Evolutionary conservation across 2,113 vertebrate genomes (phyloP).

Genomic region (Mastomys natalensis): DNA sequence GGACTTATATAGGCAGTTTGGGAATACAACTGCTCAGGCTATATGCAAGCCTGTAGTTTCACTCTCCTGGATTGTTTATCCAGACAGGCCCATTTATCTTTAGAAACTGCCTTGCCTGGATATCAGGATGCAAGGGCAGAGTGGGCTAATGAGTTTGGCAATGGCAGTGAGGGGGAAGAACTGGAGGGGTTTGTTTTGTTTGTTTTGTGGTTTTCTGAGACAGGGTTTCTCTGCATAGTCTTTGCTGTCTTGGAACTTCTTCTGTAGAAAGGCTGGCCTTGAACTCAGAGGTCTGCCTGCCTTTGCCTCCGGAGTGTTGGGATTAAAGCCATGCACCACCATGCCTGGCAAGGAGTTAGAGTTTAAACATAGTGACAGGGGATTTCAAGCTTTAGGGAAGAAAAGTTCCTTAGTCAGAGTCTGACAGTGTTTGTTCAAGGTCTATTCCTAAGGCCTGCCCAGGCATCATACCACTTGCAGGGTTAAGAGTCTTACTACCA

Average conservation of each 20-base stretch:
- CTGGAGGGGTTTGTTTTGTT: background rate
- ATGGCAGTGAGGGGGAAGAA: background rate
- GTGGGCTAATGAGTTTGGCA: background rate
- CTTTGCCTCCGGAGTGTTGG: background rate
- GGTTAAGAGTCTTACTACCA: no score
- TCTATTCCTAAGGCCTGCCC: background rate
- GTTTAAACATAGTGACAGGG: background rate
- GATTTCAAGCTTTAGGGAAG: background rate
- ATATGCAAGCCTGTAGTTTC: background rate
- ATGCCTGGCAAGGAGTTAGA: background rate
- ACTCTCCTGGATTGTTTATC: background rate
- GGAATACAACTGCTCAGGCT: background rate
- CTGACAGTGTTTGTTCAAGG: background rate
- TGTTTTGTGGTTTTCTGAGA: background rate
- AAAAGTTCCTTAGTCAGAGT: background rate
- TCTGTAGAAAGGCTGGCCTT: background rate
- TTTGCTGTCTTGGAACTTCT: background rate
- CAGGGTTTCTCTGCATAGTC: background rate
- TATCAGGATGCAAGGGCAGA: background rate
- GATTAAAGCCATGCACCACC: background rate
- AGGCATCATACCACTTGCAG: background rate
- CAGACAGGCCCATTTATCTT: background rate
- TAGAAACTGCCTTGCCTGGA: background rate
- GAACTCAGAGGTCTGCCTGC: background rate
- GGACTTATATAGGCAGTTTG: background rate